These are phyloP conservation scores for Sebastes kiyomatsui DNA, from an alignment of 2,797 vertebrate genomes.

Conservation along the genomic window DNA sequence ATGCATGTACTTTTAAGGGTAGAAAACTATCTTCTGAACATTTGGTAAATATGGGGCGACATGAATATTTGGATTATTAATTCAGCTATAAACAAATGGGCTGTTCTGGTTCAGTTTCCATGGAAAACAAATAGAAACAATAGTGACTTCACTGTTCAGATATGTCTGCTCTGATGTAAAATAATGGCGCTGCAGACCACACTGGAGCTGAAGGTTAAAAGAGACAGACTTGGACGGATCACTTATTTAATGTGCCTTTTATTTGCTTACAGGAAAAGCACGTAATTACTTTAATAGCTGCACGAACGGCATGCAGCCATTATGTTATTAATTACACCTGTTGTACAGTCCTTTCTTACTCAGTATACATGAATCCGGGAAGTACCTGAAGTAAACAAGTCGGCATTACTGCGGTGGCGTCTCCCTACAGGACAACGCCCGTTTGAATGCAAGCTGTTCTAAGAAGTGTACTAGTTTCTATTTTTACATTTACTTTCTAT, in stretches of 20 bases:
- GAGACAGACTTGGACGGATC: not conserved
- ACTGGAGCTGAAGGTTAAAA: not conserved
- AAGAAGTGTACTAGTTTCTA: too few relatives aligned
- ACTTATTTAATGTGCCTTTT: not conserved
- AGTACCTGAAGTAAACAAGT: too few relatives aligned
- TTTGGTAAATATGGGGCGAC: not conserved
- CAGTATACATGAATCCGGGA: too few relatives aligned
- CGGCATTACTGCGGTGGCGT: too few relatives aligned
- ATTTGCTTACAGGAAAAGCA: not conserved
- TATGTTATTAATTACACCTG: not conserved
- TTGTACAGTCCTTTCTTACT: too few relatives aligned
- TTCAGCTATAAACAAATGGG: not conserved
- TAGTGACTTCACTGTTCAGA: constrained; percentile 20
- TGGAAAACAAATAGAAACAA: constrained; percentile 14
- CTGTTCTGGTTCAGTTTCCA: not conserved
- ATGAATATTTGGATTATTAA: not conserved
- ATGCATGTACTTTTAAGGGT: too few relatives aligned
- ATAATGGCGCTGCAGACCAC: not conserved
- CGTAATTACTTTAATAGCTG: not conserved
- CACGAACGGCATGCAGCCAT: not conserved
- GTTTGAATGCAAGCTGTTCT: too few relatives aligned
- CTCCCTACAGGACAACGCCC: too few relatives aligned
- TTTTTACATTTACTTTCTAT: too few relatives aligned
- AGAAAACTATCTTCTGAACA: too few relatives aligned
- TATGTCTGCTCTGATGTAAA: not conserved